A percentile compares a stretch with the other conserved stretches of the same genome.
Evolutionary conservation across 2,888 invertebrate genomes (phyloP).

Genomic region (Sphaeridia pumilis): DNA sequence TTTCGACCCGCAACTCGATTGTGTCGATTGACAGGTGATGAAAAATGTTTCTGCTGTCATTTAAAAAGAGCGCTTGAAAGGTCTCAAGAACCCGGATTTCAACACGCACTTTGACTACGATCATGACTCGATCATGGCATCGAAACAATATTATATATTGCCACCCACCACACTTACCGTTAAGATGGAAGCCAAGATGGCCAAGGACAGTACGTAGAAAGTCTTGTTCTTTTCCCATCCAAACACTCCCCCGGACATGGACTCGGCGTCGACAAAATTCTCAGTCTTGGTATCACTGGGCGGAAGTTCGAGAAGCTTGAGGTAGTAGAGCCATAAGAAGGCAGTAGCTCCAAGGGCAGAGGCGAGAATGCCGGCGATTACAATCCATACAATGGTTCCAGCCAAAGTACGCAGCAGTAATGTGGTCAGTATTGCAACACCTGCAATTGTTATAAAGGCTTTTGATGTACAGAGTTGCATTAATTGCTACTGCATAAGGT

Average conservation of each 20-base stretch:
- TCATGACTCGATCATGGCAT: too few species aligned
- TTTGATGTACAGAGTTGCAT: not conserved
- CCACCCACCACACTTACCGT: constrained; percentile 45
- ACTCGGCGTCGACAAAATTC: not conserved
- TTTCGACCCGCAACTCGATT: too few species aligned
- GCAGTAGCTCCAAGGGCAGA: constrained; percentile 47
- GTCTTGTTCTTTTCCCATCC: constrained; percentile 16
- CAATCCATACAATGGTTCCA: constrained; percentile 51
- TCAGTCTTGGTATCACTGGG: not conserved
- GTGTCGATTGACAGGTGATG: too few species aligned
- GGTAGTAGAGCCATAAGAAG: constrained; percentile 46
- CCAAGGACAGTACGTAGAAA: constrained; percentile 42
- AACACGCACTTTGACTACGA: too few species aligned
- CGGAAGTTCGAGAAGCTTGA: too few species aligned
- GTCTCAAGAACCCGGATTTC: too few species aligned
- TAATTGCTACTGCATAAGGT: too few species aligned
- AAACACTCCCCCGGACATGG: not conserved
- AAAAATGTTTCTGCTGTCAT: too few species aligned
- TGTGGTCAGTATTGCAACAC: constrained; percentile 46
- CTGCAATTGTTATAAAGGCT: constrained; percentile 37
- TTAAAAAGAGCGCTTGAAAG: too few species aligned
- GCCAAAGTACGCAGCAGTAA: constrained; percentile 48
- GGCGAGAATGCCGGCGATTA: constrained; percentile 46
- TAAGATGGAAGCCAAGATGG: constrained; percentile 49
- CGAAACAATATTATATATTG: too few species aligned